Conservation (phyloP, 2,113 vertebrate genomes). For the Phoxinus phoxinus region DNA sequence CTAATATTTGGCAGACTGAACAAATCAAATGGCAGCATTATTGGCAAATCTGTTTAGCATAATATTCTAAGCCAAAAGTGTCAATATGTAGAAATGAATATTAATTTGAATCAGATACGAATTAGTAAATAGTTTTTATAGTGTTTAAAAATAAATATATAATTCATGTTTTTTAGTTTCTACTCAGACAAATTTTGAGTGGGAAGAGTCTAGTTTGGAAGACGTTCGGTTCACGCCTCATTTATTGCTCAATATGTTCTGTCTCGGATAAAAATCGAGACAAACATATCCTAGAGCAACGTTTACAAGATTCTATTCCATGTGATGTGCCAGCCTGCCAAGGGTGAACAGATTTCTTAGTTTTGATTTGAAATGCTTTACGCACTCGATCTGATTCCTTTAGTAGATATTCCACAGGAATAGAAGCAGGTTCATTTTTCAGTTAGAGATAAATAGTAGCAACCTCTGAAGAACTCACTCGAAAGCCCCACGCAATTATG, state of each 20-base stretch:
- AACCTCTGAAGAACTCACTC: not conserved
- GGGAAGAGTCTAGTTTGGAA: not conserved
- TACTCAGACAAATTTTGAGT: not conserved
- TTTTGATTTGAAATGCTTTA: conserved; percentile 26
- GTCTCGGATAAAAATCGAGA: not conserved
- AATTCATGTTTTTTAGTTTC: not conserved
- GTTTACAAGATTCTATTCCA: not conserved
- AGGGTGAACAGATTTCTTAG: not conserved
- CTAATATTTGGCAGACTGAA: not conserved
- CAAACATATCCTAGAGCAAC: not conserved
- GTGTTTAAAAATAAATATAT: not conserved
- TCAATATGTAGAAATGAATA: not conserved
- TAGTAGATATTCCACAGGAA: conserved; percentile 9
- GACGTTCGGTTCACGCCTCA: conserved; percentile 9
- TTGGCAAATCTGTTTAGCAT: not conserved
- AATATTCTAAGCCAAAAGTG: not conserved
- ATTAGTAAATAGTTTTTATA: not conserved
- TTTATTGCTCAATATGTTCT: not conserved
- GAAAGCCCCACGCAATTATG: not conserved
- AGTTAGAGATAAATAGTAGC: not conserved
- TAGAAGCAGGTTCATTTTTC: not conserved
- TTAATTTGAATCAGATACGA: not conserved
- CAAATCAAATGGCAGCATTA: not conserved
- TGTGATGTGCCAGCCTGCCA: conserved; percentile 13
- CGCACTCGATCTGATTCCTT: not conserved